These are phyloP conservation scores for Capitulum mitella DNA, from an alignment of 2,888 invertebrate species.

Conservation along the genomic window DNA sequence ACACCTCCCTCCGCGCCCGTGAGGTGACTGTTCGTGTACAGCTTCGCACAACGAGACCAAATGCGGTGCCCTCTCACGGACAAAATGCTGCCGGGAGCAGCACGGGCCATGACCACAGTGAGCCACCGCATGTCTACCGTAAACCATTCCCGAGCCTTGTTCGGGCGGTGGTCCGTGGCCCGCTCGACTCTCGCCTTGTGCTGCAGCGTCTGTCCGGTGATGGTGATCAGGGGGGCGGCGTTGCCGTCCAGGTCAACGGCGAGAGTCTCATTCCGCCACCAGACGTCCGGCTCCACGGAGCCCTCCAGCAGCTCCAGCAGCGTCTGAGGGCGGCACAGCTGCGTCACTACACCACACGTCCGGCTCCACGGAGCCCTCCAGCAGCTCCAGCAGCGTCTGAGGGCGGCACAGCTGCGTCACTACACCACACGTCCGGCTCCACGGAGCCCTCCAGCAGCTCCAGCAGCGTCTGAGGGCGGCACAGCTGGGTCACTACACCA, in stretches of 20 bases:
- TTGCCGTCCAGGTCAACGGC: conserved; percentile 65
- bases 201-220: conserved; percentile 48
- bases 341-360: conserved; percentile 52
- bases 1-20: too few species aligned
- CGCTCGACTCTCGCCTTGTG: too few species aligned
- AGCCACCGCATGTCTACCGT: too few species aligned
- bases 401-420: not conserved
- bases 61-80: too few species aligned
- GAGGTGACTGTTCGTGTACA: too few species aligned
- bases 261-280: conserved; percentile 58
- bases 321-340: not conserved
- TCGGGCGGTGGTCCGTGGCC: too few species aligned
- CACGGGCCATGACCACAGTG: too few species aligned
- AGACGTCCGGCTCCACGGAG: conserved; percentile 43
- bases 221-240: conserved; percentile 65
- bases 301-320: conserved; percentile 22
- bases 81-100: too few species aligned
- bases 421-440: conserved; percentile 49
- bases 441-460: conserved; percentile 12
- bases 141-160: too few species aligned
- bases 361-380: not conserved
- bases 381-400: conserved; percentile 23
- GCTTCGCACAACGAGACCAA: too few species aligned
- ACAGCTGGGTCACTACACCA: conserved; percentile 48
- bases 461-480: not conserved